Evolutionary conservation across 2,888 invertebrate species (phyloP).

Genomic region (Cheilosia vulpina): DNA sequence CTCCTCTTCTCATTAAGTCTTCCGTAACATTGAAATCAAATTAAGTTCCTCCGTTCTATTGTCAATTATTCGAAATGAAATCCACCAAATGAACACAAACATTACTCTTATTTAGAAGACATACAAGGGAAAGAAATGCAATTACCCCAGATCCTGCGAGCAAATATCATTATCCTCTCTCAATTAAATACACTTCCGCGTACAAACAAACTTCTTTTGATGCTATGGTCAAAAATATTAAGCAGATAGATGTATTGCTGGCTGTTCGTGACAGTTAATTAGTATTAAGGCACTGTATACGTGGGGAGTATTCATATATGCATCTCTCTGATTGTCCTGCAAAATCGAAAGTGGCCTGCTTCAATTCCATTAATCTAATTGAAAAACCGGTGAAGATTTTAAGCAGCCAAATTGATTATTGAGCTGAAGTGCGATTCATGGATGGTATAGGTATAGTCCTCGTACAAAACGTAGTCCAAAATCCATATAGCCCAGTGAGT

Average conservation of each 20-base stretch:
- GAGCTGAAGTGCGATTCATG: conserved; percentile 49
- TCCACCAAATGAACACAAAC: conserved; percentile 21
- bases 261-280: conserved; percentile 70
- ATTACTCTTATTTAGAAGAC: neutral
- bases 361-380: conserved; percentile 73
- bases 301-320: neutral
- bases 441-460: conserved; percentile 5
- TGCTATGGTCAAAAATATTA: conserved; percentile 27
- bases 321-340: conserved; percentile 2
- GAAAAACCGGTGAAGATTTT: conserved; percentile 62
- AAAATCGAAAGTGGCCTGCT: conserved; percentile 64
- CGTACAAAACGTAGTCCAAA: neutral
- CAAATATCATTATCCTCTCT: conserved; percentile 63
- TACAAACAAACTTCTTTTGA: conserved; percentile 14
- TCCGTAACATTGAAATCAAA: conserved; percentile 60
- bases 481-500: neutral
- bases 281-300: conserved; percentile 18
- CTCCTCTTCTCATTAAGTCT: conserved; percentile 58
- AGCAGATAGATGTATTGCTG: conserved; percentile 17
- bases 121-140: conserved; percentile 29
- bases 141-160: conserved; percentile 60
- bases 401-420: conserved; percentile 71
- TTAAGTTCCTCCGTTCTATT: conserved; percentile 24
- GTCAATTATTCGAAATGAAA: conserved; percentile 38
- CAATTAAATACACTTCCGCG: conserved; percentile 66